A percentile compares a stretch with the other conserved stretches of the same genome.
These are phyloP conservation scores for Eurypyga helias DNA, from an alignment of 2,113 vertebrate species.

Conservation along the genomic window DNA sequence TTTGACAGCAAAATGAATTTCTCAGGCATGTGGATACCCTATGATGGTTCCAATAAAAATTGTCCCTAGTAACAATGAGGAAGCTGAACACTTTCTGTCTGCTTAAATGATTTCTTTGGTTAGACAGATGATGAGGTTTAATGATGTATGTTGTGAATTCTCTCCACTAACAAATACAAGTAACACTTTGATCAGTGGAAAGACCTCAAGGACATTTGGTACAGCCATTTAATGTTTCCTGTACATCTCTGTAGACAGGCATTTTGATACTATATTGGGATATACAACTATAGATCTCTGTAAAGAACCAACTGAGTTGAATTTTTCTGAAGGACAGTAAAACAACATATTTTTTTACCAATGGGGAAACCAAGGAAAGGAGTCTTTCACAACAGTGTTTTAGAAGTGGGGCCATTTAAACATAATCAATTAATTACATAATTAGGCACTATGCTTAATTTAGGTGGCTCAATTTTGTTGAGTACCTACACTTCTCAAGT, in stretches of 20 bases:
- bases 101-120: constrained; percentile 72
- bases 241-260: neutral
- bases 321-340: neutral
- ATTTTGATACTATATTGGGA: constrained; percentile 8
- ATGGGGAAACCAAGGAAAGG: neutral
- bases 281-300: neutral
- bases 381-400: neutral
- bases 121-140: constrained; percentile 75
- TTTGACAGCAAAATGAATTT: constrained; percentile 77
- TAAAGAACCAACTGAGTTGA: neutral
- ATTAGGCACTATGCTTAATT: neutral
- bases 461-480: neutral
- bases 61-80: constrained; percentile 66
- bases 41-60: constrained; percentile 80
- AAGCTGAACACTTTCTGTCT: constrained; percentile 67
- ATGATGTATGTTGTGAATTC: constrained; percentile 78
- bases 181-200: constrained; percentile 67
- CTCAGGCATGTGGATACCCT: constrained; percentile 62
- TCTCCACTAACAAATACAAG: constrained; percentile 63
- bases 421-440: neutral
- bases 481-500: neutral
- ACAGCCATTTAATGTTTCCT: constrained; percentile 16
- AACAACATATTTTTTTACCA: neutral
- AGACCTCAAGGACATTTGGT: constrained; percentile 80
- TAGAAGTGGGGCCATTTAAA: neutral